These are phyloP conservation scores for Cephus pulcher DNA, from an alignment of 2,888 invertebrate genomes.

Conservation along the genomic window DNA sequence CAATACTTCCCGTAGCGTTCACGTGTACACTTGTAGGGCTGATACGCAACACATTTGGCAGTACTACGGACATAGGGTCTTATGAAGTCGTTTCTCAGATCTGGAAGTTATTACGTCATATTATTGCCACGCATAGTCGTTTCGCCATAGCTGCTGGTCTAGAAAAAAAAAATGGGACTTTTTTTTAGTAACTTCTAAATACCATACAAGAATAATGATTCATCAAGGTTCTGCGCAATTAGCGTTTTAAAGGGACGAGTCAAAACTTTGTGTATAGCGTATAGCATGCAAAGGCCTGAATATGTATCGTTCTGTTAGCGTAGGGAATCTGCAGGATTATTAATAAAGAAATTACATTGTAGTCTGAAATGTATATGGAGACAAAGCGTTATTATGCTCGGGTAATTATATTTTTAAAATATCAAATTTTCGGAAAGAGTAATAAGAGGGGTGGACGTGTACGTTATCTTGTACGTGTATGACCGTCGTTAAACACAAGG, in stretches of 20 bases:
- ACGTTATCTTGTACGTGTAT: not conserved
- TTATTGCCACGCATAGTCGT: not conserved
- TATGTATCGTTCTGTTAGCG: not conserved
- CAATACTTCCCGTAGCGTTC: not conserved
- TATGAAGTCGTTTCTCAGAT: not conserved
- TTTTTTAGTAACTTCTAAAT: not conserved
- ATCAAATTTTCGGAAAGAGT: not conserved
- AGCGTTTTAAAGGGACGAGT: not conserved
- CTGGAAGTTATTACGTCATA: not conserved
- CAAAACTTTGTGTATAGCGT: not conserved
- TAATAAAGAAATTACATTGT: not conserved
- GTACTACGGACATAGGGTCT: not conserved
- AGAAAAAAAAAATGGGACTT: too few species aligned
- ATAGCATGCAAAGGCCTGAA: not conserved
- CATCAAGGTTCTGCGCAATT: not conserved
- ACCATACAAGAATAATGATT: not conserved
- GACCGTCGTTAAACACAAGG: not conserved
- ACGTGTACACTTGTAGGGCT: not conserved
- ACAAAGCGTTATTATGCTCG: not conserved
- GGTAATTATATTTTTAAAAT: constrained; percentile 18
- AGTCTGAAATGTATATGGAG: not conserved
- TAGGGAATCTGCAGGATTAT: not conserved
- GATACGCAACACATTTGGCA: not conserved
- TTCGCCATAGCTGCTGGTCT: not conserved
- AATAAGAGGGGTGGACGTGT: not conserved